Evolutionary conservation across 2,113 vertebrate species (phyloP), one percentile per base, ranked within the genome.

Genomic region (Cyanoramphus novaezelandiae): DNA sequence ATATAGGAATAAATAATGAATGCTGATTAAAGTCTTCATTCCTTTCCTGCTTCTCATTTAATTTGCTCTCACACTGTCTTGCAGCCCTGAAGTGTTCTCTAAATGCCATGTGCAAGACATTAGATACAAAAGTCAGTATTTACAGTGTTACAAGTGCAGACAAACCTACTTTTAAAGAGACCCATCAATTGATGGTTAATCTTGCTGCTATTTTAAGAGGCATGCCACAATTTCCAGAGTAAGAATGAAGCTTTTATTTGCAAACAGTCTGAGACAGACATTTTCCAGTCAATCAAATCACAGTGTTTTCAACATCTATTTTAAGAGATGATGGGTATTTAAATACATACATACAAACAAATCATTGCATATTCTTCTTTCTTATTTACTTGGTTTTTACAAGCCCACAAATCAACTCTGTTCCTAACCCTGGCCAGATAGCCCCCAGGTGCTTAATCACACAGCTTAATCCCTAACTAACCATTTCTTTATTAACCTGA

Each of bases 401-500:
- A 74, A 50, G 49, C 11, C 49, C 21, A 37, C 55, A 87, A 72
- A n/a, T 33, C 21, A 84, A 78, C 60, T 50, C 2, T 64, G 13
- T 91, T 71, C 52, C 17, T 69, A 67, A 64, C 41, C n/a, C 50
- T 75, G 43, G 39, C 10, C 8, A 8, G 41, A 37, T 0, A 47
- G 11, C 24, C 52, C 64, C 23, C 25, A 59, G 64, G 29, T 52
- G 41, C 64, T 75, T 76, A 77, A 88, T 80, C 62, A 25, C 23
- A 91, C 64, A 25, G 31, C 59, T 59, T 59, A 59, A n/a, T 92
- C 63, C 52, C 77, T 39, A 92, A 94, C 35, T 39, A 95, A 95
- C 25, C 70, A 92, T 68, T 90, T 97, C 94, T 93, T 91, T 93
- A 78, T 74, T 95, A 98, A 94, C 81, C 92, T 60, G 67, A 96